Conservation (phyloP, 2,888 invertebrate species). For the Lepidonotus clava region DNA sequence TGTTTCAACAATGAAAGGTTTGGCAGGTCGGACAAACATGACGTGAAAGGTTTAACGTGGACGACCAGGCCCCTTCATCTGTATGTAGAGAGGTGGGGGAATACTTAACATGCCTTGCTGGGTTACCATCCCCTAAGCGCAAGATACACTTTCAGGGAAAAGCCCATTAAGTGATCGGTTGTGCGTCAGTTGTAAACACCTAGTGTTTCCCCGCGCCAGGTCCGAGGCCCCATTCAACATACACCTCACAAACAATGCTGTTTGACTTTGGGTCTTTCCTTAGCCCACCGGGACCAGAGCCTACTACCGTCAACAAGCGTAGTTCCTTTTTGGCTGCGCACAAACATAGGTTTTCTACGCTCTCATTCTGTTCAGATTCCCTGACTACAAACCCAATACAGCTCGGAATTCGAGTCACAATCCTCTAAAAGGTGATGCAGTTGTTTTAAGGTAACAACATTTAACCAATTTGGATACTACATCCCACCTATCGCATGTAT, state of each 20-base stretch:
- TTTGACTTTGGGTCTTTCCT: neutral
- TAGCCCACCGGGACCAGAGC: neutral
- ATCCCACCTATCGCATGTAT: too few species aligned
- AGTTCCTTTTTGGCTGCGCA: neutral
- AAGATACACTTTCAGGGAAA: neutral
- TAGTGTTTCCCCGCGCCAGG: neutral
- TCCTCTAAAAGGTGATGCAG: too few species aligned
- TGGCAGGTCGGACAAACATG: too few species aligned
- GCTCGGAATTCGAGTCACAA: too few species aligned
- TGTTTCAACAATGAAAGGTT: too few species aligned
- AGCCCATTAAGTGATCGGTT: neutral
- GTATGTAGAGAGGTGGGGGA: neutral
- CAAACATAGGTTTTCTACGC: neutral
- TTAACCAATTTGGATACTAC: too few species aligned
- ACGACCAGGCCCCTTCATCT: too few species aligned
- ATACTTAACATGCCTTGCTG: neutral
- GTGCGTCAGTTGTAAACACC: neutral
- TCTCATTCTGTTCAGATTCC: conserved; percentile 13
- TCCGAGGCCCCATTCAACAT: neutral
- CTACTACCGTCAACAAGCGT: conserved; percentile 7
- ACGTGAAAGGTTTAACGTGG: too few species aligned
- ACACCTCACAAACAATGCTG: conserved; percentile 13
- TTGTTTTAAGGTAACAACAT: too few species aligned
- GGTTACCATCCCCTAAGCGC: neutral
- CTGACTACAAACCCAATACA: too few species aligned